These are phyloP conservation scores for Dendrolimus kikuchii DNA, from an alignment of 1,140 invertebrate species.

Conservation along the genomic window DNA sequence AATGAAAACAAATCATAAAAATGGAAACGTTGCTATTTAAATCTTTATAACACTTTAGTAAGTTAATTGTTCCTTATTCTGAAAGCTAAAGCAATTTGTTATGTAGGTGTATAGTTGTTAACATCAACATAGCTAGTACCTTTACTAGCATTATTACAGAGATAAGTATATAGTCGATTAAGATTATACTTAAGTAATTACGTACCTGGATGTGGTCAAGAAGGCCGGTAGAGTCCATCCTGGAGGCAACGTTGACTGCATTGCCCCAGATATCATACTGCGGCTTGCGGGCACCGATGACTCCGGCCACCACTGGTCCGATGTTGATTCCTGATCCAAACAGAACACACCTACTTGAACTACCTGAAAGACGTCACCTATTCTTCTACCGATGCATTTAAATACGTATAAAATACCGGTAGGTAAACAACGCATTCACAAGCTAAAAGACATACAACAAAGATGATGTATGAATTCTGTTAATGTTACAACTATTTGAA, in stretches of 20 bases:
- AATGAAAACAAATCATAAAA: no score
- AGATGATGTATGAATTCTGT: no score
- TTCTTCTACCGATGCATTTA: neutral
- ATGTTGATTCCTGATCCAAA: slow-evolving; percentile 87
- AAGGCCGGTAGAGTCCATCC: slow-evolving; percentile 90
- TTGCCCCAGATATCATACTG: slow-evolving; percentile 96
- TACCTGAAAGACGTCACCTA: neutral
- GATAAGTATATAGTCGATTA: neutral
- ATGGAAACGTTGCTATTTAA: no score
- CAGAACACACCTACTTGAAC: neutral
- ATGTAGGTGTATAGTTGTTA: neutral
- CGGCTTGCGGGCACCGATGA: slow-evolving; percentile 93
- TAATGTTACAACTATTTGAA: no score
- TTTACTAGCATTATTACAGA: no score
- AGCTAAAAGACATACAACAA: no score
- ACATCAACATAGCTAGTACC: neutral
- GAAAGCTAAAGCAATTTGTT: no score
- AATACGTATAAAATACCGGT: no score
- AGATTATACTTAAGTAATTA: neutral
- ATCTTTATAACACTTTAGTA: no score
- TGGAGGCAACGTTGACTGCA: slow-evolving; percentile 93
- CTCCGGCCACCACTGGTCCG: slow-evolving; percentile 95
- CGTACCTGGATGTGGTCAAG: slow-evolving; percentile 86
- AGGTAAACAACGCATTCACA: no score
- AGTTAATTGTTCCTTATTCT: no score